These are phyloP conservation scores for Lochmaea crataegi DNA, from an alignment of 2,888 invertebrate genomes.

Conservation along the genomic window DNA sequence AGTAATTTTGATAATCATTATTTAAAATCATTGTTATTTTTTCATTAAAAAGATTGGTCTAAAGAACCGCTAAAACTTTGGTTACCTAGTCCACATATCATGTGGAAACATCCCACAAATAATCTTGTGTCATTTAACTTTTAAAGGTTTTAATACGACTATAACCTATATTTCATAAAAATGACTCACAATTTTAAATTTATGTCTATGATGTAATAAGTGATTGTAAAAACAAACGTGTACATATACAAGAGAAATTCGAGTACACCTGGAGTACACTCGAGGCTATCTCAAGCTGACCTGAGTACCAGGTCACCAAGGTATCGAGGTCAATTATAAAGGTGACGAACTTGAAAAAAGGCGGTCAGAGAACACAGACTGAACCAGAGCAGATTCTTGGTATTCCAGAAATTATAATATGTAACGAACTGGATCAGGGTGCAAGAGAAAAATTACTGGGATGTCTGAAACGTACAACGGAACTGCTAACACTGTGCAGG, in stretches of 20 bases:
- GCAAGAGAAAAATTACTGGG: too few species aligned
- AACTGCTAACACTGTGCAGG: too few species aligned
- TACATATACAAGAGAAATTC: background rate
- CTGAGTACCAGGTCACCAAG: too few species aligned
- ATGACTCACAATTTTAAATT: background rate
- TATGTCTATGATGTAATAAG: background rate
- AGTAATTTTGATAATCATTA: background rate
- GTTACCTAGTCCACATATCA: background rate
- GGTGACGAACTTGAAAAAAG: too few species aligned
- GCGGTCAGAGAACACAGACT: too few species aligned
- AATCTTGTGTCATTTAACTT: constrained; percentile 4
- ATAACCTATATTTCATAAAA: background rate
- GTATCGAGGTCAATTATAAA: too few species aligned
- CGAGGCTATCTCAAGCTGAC: too few species aligned
- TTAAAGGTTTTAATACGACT: background rate
- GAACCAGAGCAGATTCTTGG: too few species aligned
- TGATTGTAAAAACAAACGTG: background rate
- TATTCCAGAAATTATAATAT: too few species aligned
- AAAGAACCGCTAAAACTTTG: background rate
- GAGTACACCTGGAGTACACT: background rate
- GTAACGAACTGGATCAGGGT: too few species aligned
- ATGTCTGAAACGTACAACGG: too few species aligned
- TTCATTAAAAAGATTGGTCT: background rate
- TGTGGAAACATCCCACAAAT: background rate
- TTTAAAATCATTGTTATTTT: background rate